Conservation (phyloP, 2,113 vertebrate genomes). For the Mola mola region DNA sequence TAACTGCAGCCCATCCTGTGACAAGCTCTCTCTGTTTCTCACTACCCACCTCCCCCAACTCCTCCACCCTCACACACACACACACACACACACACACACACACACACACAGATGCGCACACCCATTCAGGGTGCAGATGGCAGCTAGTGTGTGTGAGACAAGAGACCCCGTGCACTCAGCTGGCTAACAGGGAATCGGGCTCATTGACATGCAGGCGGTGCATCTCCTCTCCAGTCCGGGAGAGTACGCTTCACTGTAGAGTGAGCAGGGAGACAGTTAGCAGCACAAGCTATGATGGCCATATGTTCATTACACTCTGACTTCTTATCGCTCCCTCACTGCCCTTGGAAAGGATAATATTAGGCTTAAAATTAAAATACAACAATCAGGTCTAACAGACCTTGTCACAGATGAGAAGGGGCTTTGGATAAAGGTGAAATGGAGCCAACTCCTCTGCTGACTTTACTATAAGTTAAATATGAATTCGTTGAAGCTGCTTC, state of each 20-base stretch:
- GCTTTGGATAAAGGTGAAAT: neutral
- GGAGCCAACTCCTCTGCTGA: too few relatives aligned
- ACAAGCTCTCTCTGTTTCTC: constrained; percentile 52
- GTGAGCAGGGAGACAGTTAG: constrained; percentile 42
- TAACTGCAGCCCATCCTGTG: constrained; percentile 67
- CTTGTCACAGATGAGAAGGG: neutral
- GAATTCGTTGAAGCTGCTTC: too few relatives aligned
- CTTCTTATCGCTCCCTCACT: constrained; percentile 27
- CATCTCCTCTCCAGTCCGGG: constrained; percentile 59
- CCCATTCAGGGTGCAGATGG: constrained; percentile 81
- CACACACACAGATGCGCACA: constrained; percentile 17
- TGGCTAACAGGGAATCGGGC: constrained; percentile 58
- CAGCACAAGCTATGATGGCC: constrained; percentile 50
- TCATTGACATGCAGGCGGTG: constrained; percentile 75
- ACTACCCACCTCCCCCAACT: constrained; percentile 1
- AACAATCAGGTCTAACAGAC: constrained; percentile 9
- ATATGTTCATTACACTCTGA: constrained; percentile 59
- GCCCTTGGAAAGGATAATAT: constrained; percentile 54
- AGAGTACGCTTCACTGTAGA: constrained; percentile 46
- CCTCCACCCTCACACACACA: constrained; percentile 1
- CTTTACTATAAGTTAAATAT: too few relatives aligned
- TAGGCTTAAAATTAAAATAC: constrained; percentile 18
- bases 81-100: constrained; percentile 26
- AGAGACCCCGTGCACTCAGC: constrained; percentile 61
- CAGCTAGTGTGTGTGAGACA: constrained; percentile 74